Evolutionary conservation across 2,797 vertebrate genomes (phyloP), one percentile per base, ranked within the genome.

Genomic region (Eulemur albifrons): DNA sequence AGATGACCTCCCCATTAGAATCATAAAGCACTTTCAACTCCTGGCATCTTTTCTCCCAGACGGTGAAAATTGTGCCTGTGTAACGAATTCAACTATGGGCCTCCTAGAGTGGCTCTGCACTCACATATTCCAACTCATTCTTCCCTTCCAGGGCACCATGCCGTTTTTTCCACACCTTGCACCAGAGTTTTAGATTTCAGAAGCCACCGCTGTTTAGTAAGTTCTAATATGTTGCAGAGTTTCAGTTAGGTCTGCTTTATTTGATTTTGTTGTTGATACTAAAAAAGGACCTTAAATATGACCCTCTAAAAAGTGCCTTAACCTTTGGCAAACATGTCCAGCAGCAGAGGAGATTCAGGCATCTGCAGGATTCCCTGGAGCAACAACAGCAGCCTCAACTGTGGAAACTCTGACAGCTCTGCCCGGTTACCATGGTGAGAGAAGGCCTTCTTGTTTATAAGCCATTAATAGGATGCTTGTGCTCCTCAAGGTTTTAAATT

Each of bases 391-490:
- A 95, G 48, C 65, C 65, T 11, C 72, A 25, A 86, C 97, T 92
- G 38, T 90, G 43, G 77, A 88, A 94, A 72, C 14, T 93, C 93
- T 94, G 96, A 86, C 54, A 84, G 82, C 81, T 87, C 90, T 93
- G 96, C 72, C 52, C 79, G 89, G 97, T 98, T 98, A 84, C 96
- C 86, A 96, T 98, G 95, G 98, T 94, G 94, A 98, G 80, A 43
- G n/a, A 14, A 32, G 23, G 6, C 23, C 35, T 97, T 97, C 94
- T 97, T 81, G 95, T 96, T 97, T 96, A 88, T 82, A 95, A 95
- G 67, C 50, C 21, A 50, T 95, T 96, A 92, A 72, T 18, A 52
- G 77, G 79, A 86, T 45, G 72, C 81, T 75, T 40, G 20, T n/a
- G n/a, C 15, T 79, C 59, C 40, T 88, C 70, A 81, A 54, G 65